Evolutionary conservation across 1,140 invertebrate species (phyloP).

Genomic region (Ganaspis sp.): DNA sequence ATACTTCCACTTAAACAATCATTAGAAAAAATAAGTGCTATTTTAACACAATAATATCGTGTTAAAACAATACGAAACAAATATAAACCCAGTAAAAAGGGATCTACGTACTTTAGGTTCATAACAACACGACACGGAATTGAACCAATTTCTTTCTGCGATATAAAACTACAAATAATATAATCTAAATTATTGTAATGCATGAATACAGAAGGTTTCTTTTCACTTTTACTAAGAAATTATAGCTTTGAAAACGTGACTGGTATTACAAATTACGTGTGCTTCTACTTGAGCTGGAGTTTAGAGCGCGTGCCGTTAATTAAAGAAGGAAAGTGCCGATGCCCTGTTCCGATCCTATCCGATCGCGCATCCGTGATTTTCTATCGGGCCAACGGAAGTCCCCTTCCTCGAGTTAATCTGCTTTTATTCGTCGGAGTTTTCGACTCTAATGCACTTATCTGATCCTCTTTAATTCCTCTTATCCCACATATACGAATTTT

Average conservation of each 20-base stretch:
- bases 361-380: slow-evolving; percentile 50
- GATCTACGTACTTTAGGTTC: no score
- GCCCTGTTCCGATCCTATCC: slow-evolving; percentile 35
- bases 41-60: no score
- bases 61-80: no score
- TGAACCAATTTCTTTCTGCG: no score
- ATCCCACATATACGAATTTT: neutral
- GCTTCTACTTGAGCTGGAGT: neutral
- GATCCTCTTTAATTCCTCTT: neutral
- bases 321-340: slow-evolving; percentile 57
- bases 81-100: no score
- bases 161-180: no score
- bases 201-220: slow-evolving; percentile 23
- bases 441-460: no score
- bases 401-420: slow-evolving; percentile 40
- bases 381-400: slow-evolving; percentile 48
- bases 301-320: slow-evolving; percentile 42
- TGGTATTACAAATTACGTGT: slow-evolving; percentile 8
- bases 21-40: no score
- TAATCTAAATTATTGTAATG: neutral
- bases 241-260: slow-evolving; percentile 5
- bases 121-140: no score
- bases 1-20: no score
- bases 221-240: slow-evolving; percentile 20
- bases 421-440: neutral